phyloP scores from a whole-genome alignment of 2,113 vertebrate species.

The Coturnix japonica region DNA sequence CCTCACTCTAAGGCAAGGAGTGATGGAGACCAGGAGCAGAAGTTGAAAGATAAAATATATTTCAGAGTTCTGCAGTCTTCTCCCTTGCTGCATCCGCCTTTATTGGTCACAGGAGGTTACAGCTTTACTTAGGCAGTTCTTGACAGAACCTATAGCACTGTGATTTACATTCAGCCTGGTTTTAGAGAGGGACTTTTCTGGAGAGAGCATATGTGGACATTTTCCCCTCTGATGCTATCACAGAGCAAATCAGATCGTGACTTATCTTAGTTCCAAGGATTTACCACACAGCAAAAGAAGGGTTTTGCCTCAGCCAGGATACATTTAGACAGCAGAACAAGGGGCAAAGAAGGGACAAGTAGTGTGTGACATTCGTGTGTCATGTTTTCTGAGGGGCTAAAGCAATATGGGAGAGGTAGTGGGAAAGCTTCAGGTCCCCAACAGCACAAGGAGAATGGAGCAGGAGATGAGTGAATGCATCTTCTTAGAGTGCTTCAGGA shows the following conservation, averaged over 20 bases:
- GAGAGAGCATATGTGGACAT: neutral
- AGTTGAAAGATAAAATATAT: neutral
- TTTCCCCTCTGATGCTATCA: neutral
- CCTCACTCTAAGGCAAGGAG: neutral
- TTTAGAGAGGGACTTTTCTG: neutral
- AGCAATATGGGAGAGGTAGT: neutral
- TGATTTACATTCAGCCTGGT: neutral
- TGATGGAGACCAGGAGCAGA: neutral
- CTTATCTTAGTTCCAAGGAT: neutral
- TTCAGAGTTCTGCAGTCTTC: neutral
- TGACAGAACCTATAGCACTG: neutral
- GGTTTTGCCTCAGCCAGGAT: neutral
- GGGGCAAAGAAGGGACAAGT: neutral
- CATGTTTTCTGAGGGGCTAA: neutral
- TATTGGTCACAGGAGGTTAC: neutral
- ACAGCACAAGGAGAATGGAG: neutral
- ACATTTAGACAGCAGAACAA: neutral
- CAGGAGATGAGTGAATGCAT: neutral
- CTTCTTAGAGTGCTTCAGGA: slow-evolving; percentile 1
- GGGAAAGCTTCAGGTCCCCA: slow-evolving; percentile 35
- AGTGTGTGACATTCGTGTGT: neutral
- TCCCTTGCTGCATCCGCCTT: neutral
- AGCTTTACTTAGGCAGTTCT: neutral
- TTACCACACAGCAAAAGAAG: neutral
- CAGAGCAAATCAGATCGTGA: neutral